Conservation (phyloP, 2,113 vertebrate species). For the Penelope pileata region DNA sequence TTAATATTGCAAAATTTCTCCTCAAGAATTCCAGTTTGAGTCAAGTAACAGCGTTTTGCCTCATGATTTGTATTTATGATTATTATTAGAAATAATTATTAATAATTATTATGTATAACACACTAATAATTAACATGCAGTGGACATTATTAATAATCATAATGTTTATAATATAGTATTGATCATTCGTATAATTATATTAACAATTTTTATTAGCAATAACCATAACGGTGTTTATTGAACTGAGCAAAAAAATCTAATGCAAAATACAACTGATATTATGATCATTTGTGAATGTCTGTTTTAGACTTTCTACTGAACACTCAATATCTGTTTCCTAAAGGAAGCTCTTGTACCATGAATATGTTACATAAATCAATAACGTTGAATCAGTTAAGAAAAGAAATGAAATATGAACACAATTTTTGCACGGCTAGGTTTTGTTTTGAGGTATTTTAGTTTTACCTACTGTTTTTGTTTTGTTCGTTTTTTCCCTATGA, state of each 20-base stretch:
- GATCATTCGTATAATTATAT: neutral
- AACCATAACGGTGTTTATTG: neutral
- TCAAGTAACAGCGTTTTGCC: neutral
- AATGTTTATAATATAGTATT: neutral
- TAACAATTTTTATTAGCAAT: neutral
- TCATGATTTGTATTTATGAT: neutral
- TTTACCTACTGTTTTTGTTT: neutral
- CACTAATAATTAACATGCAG: no score
- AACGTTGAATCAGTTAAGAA: neutral
- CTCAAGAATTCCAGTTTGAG: neutral
- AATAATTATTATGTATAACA: no score
- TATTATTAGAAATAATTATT: no score
- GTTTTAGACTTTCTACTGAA: neutral
- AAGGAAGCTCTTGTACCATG: neutral
- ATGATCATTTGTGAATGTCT: neutral
- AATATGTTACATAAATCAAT: neutral
- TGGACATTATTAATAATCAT: no score
- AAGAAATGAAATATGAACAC: neutral
- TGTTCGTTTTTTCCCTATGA: neutral
- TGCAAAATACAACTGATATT: neutral
- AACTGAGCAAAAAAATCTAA: neutral
- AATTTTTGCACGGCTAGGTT: neutral
- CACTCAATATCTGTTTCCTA: neutral
- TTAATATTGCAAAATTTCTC: neutral
- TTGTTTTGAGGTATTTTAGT: neutral